Evolutionary conservation across 1,140 invertebrate species (phyloP).

Genomic region (Yoshiicerus persimilis): DNA sequence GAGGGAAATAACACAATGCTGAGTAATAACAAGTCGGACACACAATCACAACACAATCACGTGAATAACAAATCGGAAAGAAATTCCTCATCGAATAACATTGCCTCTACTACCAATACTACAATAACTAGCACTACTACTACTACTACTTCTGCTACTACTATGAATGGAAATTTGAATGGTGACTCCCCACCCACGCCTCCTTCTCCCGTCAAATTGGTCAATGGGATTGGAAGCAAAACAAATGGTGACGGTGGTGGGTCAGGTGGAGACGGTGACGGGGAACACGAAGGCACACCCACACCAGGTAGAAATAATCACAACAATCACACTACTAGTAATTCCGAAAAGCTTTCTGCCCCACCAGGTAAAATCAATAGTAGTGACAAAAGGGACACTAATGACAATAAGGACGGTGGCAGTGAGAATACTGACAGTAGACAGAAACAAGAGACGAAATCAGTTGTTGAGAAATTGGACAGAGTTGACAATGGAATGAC

Average conservation of each 20-base stretch:
- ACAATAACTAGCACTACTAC: slow-evolving; percentile 35
- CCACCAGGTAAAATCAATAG: not conserved
- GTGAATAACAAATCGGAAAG: slow-evolving; percentile 30
- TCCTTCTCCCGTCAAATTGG: slow-evolving; percentile 47
- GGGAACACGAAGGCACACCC: not conserved
- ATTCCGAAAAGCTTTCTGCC: not conserved
- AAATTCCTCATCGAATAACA: not conserved
- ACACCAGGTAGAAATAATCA: not conserved
- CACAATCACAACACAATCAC: not conserved
- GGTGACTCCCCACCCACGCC: slow-evolving; percentile 42
- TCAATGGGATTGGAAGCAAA: slow-evolving; percentile 51
- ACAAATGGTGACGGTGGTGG: slow-evolving; percentile 48
- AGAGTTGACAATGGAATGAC: not conserved
- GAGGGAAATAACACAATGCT: not conserved
- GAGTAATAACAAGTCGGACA: not conserved
- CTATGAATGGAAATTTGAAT: slow-evolving; percentile 46
- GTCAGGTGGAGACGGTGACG: not conserved
- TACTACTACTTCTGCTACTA: slow-evolving; percentile 51
- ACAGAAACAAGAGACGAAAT: not conserved
- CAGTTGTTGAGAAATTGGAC: not conserved
- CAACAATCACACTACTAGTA: not conserved
- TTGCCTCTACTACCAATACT: slow-evolving; percentile 27
- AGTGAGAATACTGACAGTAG: too few relatives aligned
- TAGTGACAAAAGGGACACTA: not conserved
- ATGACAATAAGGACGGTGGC: not conserved